These are phyloP conservation scores for Eulemur rubriventer DNA, from an alignment of 2,797 vertebrate species.

Conservation along the genomic window DNA sequence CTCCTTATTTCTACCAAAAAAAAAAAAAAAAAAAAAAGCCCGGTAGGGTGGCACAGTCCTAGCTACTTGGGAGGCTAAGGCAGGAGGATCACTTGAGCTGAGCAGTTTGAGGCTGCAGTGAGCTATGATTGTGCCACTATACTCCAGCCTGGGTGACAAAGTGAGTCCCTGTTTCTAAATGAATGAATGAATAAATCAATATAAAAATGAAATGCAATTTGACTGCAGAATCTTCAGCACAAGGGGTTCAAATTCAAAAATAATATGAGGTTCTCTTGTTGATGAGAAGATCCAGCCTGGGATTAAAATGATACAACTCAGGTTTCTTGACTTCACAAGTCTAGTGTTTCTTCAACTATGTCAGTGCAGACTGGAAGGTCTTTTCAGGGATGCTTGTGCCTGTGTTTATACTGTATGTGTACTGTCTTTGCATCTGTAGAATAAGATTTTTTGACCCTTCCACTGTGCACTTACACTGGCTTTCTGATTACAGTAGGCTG, in stretches of 20 bases:
- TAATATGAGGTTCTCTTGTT: not conserved
- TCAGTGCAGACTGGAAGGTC: not conserved
- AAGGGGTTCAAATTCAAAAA: not conserved
- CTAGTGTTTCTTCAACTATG: not conserved
- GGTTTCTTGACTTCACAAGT: not conserved
- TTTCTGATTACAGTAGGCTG: not conserved
- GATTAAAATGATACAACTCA: not conserved
- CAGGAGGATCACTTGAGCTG: not conserved
- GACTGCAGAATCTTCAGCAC: not conserved
- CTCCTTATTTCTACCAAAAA: not conserved
- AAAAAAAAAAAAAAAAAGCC: not conserved
- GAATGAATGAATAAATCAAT: not conserved
- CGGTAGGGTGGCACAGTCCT: rapidly evolving
- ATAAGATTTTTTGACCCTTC: not conserved
- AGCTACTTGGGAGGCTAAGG: not conserved
- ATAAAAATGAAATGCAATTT: not conserved
- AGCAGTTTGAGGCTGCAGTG: not conserved
- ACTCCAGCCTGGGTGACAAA: not conserved
- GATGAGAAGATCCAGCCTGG: not conserved
- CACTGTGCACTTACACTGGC: not conserved
- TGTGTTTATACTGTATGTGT: not conserved
- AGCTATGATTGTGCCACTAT: not conserved
- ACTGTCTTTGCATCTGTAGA: not conserved
- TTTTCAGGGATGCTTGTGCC: not conserved
- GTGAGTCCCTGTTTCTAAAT: not conserved